These are phyloP conservation scores for Cuniculus paca DNA, from an alignment of 2,797 vertebrate genomes.

Conservation along the genomic window DNA sequence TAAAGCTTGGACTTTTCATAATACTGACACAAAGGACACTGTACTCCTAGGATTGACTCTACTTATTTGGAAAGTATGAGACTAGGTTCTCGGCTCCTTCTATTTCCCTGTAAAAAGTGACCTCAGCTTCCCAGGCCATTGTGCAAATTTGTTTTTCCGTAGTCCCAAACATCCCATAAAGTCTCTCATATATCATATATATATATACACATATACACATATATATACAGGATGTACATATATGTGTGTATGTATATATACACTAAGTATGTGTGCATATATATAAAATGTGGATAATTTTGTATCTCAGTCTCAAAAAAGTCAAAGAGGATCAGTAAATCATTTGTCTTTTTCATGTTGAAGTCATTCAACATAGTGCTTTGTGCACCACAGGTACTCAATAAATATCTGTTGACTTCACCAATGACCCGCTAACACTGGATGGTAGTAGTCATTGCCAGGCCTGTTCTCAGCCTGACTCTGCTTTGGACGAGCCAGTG, in stretches of 20 bases:
- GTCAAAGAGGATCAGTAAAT: slow-evolving; percentile 53
- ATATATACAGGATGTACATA: background rate
- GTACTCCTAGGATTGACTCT: slow-evolving; percentile 49
- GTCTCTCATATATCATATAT: background rate
- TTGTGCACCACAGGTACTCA: background rate
- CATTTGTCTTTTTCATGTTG: slow-evolving; percentile 1
- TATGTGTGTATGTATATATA: background rate
- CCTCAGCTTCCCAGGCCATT: slow-evolving; percentile 76
- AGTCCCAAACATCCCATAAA: slow-evolving; percentile 70
- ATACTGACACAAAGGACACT: slow-evolving; percentile 86
- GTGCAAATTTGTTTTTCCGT: slow-evolving; percentile 84
- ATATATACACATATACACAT: background rate
- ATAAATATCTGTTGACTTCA: background rate
- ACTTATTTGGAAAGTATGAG: slow-evolving; percentile 47
- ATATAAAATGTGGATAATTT: slow-evolving; percentile 38
- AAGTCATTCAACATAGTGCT: background rate
- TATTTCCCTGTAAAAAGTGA: slow-evolving; percentile 78
- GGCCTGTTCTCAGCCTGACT: background rate
- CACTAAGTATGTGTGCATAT: slow-evolving; percentile 3
- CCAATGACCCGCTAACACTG: background rate
- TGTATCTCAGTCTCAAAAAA: slow-evolving; percentile 50
- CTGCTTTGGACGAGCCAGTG: background rate
- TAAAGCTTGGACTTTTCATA: slow-evolving; percentile 74
- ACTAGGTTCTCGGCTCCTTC: slow-evolving; percentile 47
- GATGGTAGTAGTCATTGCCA: background rate